Conservation (phyloP, 1,140 invertebrate genomes). For the Holotrichia oblita region DNA sequence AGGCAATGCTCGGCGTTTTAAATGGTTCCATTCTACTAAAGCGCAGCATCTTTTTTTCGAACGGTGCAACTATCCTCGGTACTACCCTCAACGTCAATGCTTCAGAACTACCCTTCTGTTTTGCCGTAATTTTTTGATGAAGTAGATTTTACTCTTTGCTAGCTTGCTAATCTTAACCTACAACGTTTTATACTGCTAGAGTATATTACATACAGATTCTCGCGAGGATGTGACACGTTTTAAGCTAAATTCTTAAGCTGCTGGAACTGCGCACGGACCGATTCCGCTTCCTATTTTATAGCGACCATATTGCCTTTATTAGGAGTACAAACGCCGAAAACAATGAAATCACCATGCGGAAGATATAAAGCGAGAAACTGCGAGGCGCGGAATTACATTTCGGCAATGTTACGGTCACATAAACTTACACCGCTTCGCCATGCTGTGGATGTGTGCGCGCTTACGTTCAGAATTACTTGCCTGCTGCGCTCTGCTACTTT, state of each 20-base stretch:
- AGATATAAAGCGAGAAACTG: constrained; percentile 39
- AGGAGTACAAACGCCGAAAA: constrained; percentile 32
- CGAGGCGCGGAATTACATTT: constrained; percentile 39
- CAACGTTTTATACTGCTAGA: no score
- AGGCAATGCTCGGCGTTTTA: no score
- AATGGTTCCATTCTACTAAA: no score
- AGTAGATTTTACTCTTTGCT: no score
- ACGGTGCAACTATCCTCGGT: no score
- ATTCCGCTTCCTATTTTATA: constrained; percentile 13
- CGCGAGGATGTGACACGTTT: background rate
- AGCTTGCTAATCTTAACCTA: no score
- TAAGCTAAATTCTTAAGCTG: background rate
- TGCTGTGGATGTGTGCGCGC: constrained; percentile 32
- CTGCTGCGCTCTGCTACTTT: background rate
- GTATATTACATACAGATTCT: no score
- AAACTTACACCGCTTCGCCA: constrained; percentile 43
- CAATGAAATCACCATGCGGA: constrained; percentile 30
- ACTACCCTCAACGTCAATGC: no score
- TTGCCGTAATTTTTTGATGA: no score
- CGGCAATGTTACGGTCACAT: constrained; percentile 45
- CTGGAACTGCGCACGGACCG: background rate
- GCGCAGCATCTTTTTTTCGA: no score
- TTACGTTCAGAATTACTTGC: constrained; percentile 40
- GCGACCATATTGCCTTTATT: constrained; percentile 32
- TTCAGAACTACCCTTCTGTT: no score